phyloP scores from a whole-genome alignment of 2,113 vertebrate genomes.

The Macquaria ambigua region DNA sequence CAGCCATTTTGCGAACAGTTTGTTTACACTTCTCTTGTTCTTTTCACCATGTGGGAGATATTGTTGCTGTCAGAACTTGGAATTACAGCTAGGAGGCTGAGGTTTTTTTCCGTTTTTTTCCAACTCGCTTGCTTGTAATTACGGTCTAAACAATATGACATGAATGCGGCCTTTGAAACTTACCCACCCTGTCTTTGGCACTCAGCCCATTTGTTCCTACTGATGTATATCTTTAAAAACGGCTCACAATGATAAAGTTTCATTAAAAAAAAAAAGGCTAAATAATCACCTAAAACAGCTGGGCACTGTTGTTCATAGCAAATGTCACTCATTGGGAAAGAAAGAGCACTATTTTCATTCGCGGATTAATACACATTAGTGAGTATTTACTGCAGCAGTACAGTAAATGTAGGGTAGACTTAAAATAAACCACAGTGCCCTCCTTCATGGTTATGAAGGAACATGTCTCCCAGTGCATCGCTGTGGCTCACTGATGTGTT shows the following conservation, averaged over 20 bases:
- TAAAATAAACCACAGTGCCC: conserved; percentile 10
- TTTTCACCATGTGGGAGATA: neutral
- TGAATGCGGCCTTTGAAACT: neutral
- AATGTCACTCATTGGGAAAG: neutral
- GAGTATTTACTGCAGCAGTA: neutral
- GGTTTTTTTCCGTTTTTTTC: neutral
- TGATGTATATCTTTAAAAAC: neutral
- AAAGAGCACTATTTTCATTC: neutral
- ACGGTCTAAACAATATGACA: neutral
- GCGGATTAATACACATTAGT: neutral
- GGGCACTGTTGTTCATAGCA: neutral
- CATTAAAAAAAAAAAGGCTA: neutral
- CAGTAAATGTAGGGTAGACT: neutral
- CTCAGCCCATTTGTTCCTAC: neutral
- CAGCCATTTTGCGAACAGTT: neutral
- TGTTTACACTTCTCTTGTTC: neutral
- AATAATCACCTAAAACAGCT: neutral
- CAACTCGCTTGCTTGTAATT: neutral
- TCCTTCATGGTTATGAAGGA: neutral
- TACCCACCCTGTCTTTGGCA: neutral
- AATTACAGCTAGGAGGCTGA: neutral
- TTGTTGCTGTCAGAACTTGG: neutral
- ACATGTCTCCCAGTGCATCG: neutral
- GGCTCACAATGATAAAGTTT: neutral
- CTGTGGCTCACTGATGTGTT: neutral